phyloP scores from a whole-genome alignment of 2,113 vertebrate species.

The Hippocampus mohnikei region DNA sequence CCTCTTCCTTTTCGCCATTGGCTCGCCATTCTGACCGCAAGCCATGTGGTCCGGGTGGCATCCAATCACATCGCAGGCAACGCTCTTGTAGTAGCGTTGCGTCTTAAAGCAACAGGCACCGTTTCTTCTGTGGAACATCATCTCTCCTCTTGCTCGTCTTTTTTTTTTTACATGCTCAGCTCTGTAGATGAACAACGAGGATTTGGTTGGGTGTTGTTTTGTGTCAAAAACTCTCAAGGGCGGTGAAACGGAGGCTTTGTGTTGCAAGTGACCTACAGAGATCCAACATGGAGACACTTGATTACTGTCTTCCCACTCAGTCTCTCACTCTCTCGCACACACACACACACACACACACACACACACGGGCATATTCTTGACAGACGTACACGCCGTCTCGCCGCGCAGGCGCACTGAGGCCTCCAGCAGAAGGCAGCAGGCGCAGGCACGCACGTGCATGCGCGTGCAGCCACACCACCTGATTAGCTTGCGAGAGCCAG shows the following conservation, averaged over 20 bases:
- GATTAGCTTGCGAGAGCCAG: conserved; percentile 75
- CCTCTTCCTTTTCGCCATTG: conserved; percentile 70
- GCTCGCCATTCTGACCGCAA: conserved; percentile 66
- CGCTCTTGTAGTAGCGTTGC: conserved; percentile 49
- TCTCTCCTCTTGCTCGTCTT: background rate
- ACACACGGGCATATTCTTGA: conserved; percentile 61
- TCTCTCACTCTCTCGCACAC: conserved; percentile 55
- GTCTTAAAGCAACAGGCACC: conserved; percentile 68
- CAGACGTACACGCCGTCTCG: conserved; percentile 69
- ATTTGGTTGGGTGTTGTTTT: background rate
- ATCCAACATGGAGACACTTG: conserved; percentile 53
- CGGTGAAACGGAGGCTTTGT: conserved; percentile 14
- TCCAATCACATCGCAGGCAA: conserved; percentile 66
- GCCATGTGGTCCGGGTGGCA: conserved; percentile 60
- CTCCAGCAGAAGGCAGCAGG: conserved; percentile 38
- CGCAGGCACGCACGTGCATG: conserved; percentile 56
- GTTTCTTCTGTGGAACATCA: conserved; percentile 17
- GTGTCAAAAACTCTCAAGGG: conserved; percentile 2
- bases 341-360: conserved; percentile 59
- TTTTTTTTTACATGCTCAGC: conserved; percentile 1
- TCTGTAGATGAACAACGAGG: conserved; percentile 5
- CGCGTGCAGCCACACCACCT: conserved; percentile 70
- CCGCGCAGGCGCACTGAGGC: conserved; percentile 66
- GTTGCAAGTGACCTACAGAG: conserved; percentile 22
- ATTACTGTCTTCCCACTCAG: conserved; percentile 49